Evolutionary conservation across 1,140 invertebrate genomes (phyloP), one percentile per base, ranked within the genome.

Genomic region (Cydia strobilella): DNA sequence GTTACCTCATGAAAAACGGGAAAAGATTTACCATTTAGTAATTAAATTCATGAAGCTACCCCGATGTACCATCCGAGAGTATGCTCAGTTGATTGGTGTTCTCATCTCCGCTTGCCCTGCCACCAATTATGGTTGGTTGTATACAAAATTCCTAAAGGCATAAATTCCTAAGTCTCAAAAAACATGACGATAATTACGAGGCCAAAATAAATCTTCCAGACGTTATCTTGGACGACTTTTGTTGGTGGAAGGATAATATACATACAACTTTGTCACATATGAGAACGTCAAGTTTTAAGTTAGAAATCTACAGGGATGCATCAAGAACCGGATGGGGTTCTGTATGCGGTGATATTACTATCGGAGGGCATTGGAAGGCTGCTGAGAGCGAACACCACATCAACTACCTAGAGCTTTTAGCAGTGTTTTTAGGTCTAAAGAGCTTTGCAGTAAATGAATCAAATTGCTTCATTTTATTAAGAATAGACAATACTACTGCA

Each of bases 401-500:
- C 4, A 74, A 74, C 18, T 20, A 66, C 13, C 45, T 74, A 35
- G 74, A 74, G 20, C 31, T 74, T 3, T 18, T 48, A n/a, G 74
- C 74, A 12, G 74, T 20, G 25, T 74, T 66, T 51, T 27, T 74
- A 18, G 63, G 35, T 35, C 23, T 74, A 48, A 74, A 74, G 63
- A 25, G 62, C 45, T 74, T 74, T 66, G 74, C 45, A 20, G 4
- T 1, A 48, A 12, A 74, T 66, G 13, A 48, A 25, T 15, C 54
- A 1, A 76, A 79, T 35, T 84, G 79, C 51, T 74, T 78, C 48
- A 83, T 83, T 72, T 62, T 79, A 42, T 77, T 79, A 3, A 15
- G 73, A 45, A 77, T 82, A n/a, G 81, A 88, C 72, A 84, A 88
- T 51, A 82, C 82, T 5, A 86, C 74, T 25, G 74, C 74, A 1